Base-by-base conservation (phyloP, 2,113 vertebrate species). In the Hippocampus mohnikei region DNA sequence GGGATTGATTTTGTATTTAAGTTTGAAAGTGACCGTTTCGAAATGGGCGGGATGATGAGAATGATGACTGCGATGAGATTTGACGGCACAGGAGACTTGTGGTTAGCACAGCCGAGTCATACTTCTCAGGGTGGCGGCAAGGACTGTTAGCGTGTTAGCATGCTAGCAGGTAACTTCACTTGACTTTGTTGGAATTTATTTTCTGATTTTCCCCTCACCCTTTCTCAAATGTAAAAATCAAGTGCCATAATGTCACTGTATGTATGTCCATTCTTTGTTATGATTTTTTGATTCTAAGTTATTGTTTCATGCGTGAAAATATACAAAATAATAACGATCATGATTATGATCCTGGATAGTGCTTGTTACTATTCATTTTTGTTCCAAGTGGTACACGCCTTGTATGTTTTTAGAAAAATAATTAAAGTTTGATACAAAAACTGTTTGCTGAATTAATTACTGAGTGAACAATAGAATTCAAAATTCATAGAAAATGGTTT, bases 391-490 rank as follows among this genome's bases (percentile, higher is more conserved):
- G 69, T n/a, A 77, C n/a, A 55, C 11, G 8, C 7, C 5, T 23
- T 65, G 42, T 61, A 53, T 79, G 15, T 83, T 83, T 83, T 81
- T 53, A 84, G 84, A 78, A 88, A 87, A 88, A 23, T 69, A 5
- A 77, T 56, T 78, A 5, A 79, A 69, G n/a, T 60, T 79, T 52
- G 27, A 71, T 3, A 42, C 44, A 71, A 71, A 71, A 20, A 0
- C 16, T 18, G 3, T 23, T 29, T 76, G 67, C 33, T 20, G 59
- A 37, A 21, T 56, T 41, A 18, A 33, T n/a, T n/a, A n/a, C 25
- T 63, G 9, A 62, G 55, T 13, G 13, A 10, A 4, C 7, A 50
- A 50, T 7, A 50, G 6, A 13, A 50, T 53, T 20, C 8, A 20
- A 20, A 5, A 21, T 53, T 53, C 20, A 11, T 12, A 12, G 3